Conservation (phyloP, 2,113 vertebrate species). For the Heteronetta atricapilla region DNA sequence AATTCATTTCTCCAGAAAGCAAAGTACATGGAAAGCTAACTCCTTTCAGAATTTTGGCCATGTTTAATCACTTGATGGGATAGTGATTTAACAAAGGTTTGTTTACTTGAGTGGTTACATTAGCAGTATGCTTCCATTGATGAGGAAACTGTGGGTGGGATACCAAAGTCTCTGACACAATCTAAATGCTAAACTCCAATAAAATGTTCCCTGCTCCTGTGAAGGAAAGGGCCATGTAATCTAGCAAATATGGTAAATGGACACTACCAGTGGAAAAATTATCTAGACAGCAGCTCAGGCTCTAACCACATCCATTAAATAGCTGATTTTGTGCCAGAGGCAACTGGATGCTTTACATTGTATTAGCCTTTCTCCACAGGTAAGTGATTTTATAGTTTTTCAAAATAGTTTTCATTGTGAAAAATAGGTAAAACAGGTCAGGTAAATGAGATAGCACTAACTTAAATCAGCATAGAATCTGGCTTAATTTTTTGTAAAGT, state of each 20-base stretch:
- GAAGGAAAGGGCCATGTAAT: neutral
- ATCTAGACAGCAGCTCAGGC: neutral
- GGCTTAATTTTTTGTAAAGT: neutral
- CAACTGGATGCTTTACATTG: neutral
- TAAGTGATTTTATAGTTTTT: neutral
- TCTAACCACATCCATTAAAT: accelerated
- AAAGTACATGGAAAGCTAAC: neutral
- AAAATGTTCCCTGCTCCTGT: neutral
- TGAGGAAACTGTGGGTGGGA: neutral
- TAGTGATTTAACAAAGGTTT: neutral
- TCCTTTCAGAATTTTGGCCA: neutral
- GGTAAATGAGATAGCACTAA: neutral
- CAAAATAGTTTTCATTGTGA: neutral
- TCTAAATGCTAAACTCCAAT: neutral
- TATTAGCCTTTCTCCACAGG: neutral
- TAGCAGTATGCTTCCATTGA: neutral
- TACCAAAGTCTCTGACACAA: neutral
- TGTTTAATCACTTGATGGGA: neutral
- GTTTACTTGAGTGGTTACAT: neutral
- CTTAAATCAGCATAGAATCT: neutral
- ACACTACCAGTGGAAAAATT: neutral
- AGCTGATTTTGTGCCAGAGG: neutral
- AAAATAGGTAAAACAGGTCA: neutral
- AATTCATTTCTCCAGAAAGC: neutral
- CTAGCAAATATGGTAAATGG: neutral